Evolutionary conservation across 2,113 vertebrate species (phyloP).

Genomic region (Pristiophorus japonicus): DNA sequence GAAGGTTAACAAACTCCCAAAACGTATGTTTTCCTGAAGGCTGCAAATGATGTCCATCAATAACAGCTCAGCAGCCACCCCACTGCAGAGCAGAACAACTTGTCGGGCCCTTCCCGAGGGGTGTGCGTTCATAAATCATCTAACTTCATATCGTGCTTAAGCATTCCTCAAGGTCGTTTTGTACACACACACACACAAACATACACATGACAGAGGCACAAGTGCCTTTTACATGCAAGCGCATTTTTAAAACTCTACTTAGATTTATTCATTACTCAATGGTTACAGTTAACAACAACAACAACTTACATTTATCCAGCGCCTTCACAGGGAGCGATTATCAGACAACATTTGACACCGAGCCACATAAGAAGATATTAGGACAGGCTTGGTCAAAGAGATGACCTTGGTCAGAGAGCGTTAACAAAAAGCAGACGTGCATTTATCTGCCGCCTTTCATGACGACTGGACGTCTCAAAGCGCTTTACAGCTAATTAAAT

Average conservation of each 20-base stretch:
- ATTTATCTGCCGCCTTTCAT: too few species aligned
- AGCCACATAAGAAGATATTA: not conserved
- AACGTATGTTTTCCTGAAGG: conserved; percentile 14
- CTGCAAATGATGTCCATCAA: conserved; percentile 30
- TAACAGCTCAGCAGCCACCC: conserved; percentile 19
- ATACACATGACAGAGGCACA: not conserved
- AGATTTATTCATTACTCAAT: not conserved
- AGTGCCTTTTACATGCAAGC: not conserved
- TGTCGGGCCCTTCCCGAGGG: conserved; percentile 21
- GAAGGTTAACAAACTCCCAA: conserved; percentile 32
- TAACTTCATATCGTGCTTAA: not conserved
- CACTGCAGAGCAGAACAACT: conserved; percentile 12
- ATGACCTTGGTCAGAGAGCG: too few species aligned
- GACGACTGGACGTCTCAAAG: too few species aligned
- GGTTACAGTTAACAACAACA: not conserved
- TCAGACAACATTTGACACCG: not conserved
- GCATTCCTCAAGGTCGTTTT: not conserved
- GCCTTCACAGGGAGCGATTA: not conserved
- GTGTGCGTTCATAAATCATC: conserved; percentile 29
- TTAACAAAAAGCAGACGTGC: too few species aligned
- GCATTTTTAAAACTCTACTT: too few species aligned
- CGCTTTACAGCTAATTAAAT: too few species aligned
- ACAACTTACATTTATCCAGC: not conserved
- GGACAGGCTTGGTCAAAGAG: not conserved
- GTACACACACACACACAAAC: conserved; percentile 2